Percentiles rank a stretch among this genome's conserved stretches.
These are phyloP conservation scores for Cydia pomonella DNA, from an alignment of 1,140 invertebrate genomes.

Conservation along the genomic window DNA sequence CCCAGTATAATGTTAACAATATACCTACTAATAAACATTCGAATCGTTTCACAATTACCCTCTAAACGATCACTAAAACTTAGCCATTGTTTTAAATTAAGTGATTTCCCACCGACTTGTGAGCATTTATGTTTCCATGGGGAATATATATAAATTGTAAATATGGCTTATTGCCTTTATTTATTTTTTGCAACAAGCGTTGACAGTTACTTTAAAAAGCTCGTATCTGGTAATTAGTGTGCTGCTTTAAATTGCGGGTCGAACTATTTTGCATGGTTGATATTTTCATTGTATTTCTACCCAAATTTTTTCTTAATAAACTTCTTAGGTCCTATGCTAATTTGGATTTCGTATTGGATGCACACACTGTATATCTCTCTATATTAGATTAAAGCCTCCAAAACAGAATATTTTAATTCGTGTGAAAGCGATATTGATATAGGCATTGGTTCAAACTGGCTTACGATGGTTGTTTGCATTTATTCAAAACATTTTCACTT, in stretches of 20 bases:
- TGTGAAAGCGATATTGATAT: constrained; percentile 57
- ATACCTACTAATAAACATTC: background rate
- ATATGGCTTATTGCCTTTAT: no score
- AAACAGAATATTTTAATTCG: constrained; percentile 17
- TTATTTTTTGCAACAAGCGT: no score
- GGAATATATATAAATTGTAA: no score
- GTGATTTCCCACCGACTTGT: constrained; percentile 1
- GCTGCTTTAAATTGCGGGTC: no score
- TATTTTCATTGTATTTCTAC: no score
- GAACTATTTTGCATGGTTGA: no score
- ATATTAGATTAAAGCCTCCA: background rate
- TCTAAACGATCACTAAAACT: constrained; percentile 6
- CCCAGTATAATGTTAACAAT: background rate
- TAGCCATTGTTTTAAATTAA: constrained; percentile 17
- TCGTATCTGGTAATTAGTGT: no score
- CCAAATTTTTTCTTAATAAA: no score
- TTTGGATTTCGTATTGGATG: no score
- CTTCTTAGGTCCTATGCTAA: no score
- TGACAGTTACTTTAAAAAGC: no score
- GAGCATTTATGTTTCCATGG: background rate
- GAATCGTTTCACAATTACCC: constrained; percentile 6
- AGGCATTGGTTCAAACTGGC: constrained; percentile 50
- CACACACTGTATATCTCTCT: no score
- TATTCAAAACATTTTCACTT: constrained; percentile 69
- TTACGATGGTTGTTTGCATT: constrained; percentile 44